A percentile compares a stretch with the other conserved stretches of the same genome.
These are phyloP conservation scores for Lampropteryx suffumata DNA, from an alignment of 2,888 invertebrate genomes.

Conservation along the genomic window DNA sequence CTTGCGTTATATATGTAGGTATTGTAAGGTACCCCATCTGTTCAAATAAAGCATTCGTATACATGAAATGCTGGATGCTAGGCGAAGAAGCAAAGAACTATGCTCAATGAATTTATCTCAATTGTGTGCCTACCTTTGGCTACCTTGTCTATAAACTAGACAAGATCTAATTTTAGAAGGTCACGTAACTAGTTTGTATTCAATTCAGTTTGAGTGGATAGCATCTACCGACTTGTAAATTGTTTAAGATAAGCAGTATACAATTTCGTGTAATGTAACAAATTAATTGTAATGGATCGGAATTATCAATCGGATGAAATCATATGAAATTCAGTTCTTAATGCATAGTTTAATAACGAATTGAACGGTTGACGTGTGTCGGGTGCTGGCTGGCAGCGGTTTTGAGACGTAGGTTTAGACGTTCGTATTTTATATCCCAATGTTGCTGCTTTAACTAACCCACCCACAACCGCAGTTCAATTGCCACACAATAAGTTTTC, in stretches of 20 bases:
- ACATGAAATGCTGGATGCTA: conserved; percentile 32
- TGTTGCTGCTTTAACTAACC: not conserved
- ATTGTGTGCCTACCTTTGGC: conserved; percentile 20
- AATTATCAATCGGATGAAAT: no score
- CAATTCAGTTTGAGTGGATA: not conserved
- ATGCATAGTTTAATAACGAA: no score
- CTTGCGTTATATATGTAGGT: conserved; percentile 45
- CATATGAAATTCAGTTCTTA: no score
- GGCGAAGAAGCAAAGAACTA: conserved; percentile 29
- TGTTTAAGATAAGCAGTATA: no score
- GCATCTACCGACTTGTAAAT: no score
- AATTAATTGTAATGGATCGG: no score
- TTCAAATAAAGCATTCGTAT: conserved; percentile 51
- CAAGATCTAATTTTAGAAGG: not conserved
- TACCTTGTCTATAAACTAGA: conserved; percentile 17
- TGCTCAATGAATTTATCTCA: conserved; percentile 21
- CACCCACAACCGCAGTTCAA: not conserved
- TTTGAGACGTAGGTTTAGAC: no score
- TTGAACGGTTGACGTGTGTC: no score
- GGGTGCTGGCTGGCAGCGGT: not conserved
- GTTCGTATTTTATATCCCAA: no score
- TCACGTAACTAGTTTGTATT: not conserved
- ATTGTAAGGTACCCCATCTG: conserved; percentile 53
- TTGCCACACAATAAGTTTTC: not conserved
- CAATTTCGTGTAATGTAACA: no score